Evolutionary conservation across 2,113 vertebrate genomes (phyloP).

Genomic region (Erythrolamprus reginae): DNA sequence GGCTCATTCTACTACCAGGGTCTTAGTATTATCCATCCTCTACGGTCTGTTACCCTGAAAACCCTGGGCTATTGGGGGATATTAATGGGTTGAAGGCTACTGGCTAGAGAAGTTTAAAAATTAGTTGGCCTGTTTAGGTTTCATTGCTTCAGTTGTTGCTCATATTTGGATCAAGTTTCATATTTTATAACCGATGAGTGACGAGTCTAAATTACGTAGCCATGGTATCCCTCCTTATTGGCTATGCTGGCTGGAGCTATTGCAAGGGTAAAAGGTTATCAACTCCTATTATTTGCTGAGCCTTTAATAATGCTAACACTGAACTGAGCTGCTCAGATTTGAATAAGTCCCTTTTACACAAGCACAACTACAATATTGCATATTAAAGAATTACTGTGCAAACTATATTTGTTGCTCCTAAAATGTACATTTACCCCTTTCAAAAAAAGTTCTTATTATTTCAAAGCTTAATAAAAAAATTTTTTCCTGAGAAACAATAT

Average conservation of each 20-base stretch:
- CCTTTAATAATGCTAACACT: neutral
- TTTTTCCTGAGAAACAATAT: neutral
- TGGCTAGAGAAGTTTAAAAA: neutral
- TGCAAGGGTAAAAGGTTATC: neutral
- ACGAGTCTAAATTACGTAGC: too few species aligned
- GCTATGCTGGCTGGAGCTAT: neutral
- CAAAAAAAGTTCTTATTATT: neutral
- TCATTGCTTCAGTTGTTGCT: neutral
- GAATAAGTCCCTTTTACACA: neutral
- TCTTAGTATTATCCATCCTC: neutral
- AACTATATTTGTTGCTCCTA: neutral
- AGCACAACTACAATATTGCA: neutral
- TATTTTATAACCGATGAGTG: too few species aligned
- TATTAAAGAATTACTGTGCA: neutral
- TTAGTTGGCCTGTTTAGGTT: neutral
- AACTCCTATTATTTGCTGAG: neutral
- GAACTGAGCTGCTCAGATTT: neutral
- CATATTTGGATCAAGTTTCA: neutral
- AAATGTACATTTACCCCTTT: neutral
- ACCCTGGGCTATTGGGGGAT: neutral
- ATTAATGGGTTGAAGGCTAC: neutral
- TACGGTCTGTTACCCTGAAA: neutral
- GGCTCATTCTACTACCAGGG: neutral
- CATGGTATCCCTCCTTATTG: neutral
- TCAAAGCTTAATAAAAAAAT: neutral